Conservation (phyloP, 2,797 vertebrate species). For the Adrianichthys oophorus region DNA sequence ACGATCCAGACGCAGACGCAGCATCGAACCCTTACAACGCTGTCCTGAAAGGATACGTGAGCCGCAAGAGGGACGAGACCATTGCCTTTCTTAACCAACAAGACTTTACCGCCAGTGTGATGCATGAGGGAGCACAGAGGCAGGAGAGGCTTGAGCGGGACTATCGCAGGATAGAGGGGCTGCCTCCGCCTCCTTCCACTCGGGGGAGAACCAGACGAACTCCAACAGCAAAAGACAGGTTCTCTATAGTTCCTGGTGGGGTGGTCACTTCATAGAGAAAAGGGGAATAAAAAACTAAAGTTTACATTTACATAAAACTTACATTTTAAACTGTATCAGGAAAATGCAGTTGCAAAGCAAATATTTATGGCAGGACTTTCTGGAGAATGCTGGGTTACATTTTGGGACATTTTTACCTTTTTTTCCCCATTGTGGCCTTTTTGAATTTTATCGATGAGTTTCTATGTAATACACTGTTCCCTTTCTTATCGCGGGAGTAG, state of each 20-base stretch:
- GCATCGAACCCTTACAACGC: constrained; percentile 73
- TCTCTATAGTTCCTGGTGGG: constrained; percentile 65
- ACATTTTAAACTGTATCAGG: too few relatives aligned
- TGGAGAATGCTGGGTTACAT: too few relatives aligned
- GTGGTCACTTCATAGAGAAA: constrained; percentile 38
- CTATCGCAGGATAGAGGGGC: constrained; percentile 64
- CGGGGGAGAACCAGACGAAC: constrained; percentile 58
- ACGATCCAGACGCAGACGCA: constrained; percentile 57
- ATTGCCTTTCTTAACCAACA: constrained; percentile 74
- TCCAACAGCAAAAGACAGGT: constrained; percentile 60
- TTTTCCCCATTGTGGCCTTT: too few relatives aligned
- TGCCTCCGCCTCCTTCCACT: constrained; percentile 37
- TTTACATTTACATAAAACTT: too few relatives aligned
- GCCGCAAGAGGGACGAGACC: constrained; percentile 74
- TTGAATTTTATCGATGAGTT: too few relatives aligned
- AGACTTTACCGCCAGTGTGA: constrained; percentile 77
- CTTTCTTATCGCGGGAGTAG: too few relatives aligned
- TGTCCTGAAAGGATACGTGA: constrained; percentile 76
- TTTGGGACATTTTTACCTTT: too few relatives aligned
- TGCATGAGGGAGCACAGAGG: constrained; percentile 64
- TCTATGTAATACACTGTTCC: too few relatives aligned
- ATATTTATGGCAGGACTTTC: too few relatives aligned
- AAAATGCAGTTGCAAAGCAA: too few relatives aligned
- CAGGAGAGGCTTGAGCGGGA: constrained; percentile 68
- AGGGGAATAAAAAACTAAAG: constrained; percentile 5